phyloP scores from a whole-genome alignment of 2,797 vertebrate genomes.

The Gambusia yucatana region DNA sequence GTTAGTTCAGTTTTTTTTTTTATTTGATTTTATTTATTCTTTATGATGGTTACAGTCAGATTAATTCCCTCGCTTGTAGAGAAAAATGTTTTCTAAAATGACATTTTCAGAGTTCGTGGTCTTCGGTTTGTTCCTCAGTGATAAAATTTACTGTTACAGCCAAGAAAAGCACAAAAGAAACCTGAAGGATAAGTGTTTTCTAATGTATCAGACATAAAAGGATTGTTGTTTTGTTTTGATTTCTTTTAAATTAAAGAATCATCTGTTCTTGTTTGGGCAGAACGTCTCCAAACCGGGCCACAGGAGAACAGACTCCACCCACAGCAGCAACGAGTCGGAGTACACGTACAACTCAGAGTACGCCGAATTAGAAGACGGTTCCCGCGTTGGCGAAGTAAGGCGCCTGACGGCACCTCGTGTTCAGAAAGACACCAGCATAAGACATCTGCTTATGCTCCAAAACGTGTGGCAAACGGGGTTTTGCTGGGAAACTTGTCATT shows the following conservation, averaged over 20 bases:
- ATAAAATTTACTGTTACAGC: neutral
- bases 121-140: neutral
- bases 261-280: constrained; percentile 65
- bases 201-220: neutral
- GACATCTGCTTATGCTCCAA: neutral
- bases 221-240: neutral
- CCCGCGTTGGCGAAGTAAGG: constrained; percentile 86
- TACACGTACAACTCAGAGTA: constrained; percentile 95
- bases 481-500: neutral
- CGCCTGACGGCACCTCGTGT: neutral
- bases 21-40: too few species aligned
- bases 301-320: constrained; percentile 95
- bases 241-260: neutral
- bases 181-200: neutral
- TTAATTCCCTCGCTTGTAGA: neutral
- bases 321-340: constrained; percentile 99
- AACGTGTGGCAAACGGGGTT: neutral
- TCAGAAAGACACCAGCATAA: neutral
- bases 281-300: constrained; percentile 92
- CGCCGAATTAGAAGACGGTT: constrained; percentile 90
- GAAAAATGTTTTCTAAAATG: neutral
- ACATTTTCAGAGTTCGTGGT: neutral
- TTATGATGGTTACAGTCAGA: too few species aligned
- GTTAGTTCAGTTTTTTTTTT: too few species aligned
- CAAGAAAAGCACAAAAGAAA: neutral